Evolutionary conservation across 2,888 invertebrate genomes (phyloP).

Genomic region (Cheilosia impressa): DNA sequence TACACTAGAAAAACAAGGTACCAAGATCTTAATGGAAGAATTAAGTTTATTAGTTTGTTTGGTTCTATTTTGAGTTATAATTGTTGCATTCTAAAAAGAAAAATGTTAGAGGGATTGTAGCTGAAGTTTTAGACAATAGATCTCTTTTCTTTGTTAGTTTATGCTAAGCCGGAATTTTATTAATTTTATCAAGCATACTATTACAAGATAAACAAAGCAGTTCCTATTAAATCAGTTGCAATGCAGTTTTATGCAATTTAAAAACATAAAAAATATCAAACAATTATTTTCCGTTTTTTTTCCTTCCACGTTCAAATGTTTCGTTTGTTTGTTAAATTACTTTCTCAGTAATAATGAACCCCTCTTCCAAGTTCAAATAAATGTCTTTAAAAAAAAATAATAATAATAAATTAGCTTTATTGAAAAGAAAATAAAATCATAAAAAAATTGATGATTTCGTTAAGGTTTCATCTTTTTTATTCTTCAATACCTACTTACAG

Average conservation of each 20-base stretch:
- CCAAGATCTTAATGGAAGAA: conserved; percentile 63
- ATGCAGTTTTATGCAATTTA: conserved; percentile 64
- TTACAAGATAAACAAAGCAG: conserved; percentile 69
- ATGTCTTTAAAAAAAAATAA: conserved; percentile 17
- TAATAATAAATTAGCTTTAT: conserved; percentile 68
- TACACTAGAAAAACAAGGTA: conserved; percentile 69
- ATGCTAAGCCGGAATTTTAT: conserved; percentile 43
- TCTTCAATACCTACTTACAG: conserved; percentile 67
- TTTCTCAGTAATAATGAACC: conserved; percentile 36
- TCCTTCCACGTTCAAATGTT: background rate
- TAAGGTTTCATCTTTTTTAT: conserved; percentile 73
- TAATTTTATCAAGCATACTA: conserved; percentile 56
- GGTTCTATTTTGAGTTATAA: conserved; percentile 10
- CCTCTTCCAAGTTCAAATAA: conserved; percentile 53
- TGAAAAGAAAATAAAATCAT: conserved; percentile 48
- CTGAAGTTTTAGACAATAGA: conserved; percentile 63
- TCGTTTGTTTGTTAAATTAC: background rate
- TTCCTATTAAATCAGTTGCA: conserved; percentile 73
- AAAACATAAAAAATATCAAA: conserved; percentile 30
- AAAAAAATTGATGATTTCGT: conserved; percentile 66
- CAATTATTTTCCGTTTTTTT: background rate
- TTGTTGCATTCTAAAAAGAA: conserved; percentile 18
- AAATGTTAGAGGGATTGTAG: conserved; percentile 36
- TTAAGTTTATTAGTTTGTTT: conserved; percentile 21
- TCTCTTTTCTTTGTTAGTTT: conserved; percentile 17